Conservation (phyloP, 1,140 invertebrate species). For the Lepeophtheirus salmonis region DNA sequence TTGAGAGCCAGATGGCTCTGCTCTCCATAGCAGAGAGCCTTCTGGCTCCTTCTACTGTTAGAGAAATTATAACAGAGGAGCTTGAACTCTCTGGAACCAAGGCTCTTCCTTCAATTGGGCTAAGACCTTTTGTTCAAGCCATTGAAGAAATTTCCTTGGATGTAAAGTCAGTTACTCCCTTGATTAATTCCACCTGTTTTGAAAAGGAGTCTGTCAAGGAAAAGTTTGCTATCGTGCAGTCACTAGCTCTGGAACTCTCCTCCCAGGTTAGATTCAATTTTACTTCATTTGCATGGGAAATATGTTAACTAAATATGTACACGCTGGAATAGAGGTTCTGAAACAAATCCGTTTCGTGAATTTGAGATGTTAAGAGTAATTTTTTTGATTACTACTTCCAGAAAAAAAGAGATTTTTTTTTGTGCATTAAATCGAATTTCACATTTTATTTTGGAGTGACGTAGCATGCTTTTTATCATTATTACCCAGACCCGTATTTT, state of each 20-base stretch:
- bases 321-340: too few species aligned
- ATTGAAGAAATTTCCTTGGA: neutral
- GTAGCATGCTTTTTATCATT: too few species aligned
- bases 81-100: neutral
- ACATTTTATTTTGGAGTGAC: too few species aligned
- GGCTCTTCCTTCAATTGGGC: neutral
- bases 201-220: neutral
- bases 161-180: neutral
- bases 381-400: too few species aligned
- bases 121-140: neutral
- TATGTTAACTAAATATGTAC: neutral
- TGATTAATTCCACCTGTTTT: neutral
- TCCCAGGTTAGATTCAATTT: neutral
- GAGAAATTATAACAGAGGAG: neutral
- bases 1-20: neutral
- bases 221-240: neutral
- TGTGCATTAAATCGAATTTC: too few species aligned
- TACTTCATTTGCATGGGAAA: too few species aligned
- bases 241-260: neutral
- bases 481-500: too few species aligned
- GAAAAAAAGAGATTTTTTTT: too few species aligned
- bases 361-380: too few species aligned
- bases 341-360: too few species aligned
- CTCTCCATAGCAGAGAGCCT: neutral
- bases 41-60: neutral